A percentile compares a stretch with the other conserved stretches of the same genome.
phyloP scores from a whole-genome alignment of 1,140 invertebrate species.

The Harpegnathos saltator region DNA sequence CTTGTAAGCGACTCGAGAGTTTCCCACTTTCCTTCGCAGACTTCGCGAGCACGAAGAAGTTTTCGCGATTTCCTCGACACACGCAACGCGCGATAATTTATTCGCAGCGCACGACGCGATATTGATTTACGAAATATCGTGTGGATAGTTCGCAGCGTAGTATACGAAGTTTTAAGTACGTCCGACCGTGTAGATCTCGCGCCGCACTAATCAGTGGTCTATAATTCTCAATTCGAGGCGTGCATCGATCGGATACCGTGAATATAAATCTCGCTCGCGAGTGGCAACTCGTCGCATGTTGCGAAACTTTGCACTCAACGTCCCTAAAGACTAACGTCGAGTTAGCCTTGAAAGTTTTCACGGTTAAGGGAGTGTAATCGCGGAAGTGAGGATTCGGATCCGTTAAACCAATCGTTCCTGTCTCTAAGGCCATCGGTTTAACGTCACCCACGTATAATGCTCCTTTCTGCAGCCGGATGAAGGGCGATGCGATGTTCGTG shows the following conservation, averaged over 20 bases:
- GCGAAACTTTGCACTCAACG: constrained; percentile 1
- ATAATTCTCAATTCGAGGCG: background rate
- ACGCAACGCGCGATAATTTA: too few species aligned
- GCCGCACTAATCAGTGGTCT: too few species aligned
- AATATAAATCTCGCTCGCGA: background rate
- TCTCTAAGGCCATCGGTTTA: background rate
- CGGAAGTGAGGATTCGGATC: background rate
- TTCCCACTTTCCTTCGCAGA: too few species aligned
- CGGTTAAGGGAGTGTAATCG: background rate
- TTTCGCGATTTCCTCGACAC: too few species aligned
- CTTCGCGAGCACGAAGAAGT: too few species aligned
- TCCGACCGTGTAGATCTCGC: too few species aligned
- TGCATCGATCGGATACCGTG: background rate
- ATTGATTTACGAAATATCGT: too few species aligned
- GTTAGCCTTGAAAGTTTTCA: constrained; percentile 23
- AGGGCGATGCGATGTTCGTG: background rate
- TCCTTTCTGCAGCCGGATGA: background rate
- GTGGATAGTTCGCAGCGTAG: too few species aligned
- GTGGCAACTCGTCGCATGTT: constrained; percentile 10
- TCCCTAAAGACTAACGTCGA: background rate
- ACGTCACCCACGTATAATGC: background rate
- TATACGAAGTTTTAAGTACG: too few species aligned
- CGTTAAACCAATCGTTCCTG: constrained; percentile 9
- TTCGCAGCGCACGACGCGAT: too few species aligned
- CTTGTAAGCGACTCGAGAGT: too few species aligned